Evolutionary conservation across 2,888 invertebrate genomes (phyloP).

Genomic region (Cheilosia scutellata): DNA sequence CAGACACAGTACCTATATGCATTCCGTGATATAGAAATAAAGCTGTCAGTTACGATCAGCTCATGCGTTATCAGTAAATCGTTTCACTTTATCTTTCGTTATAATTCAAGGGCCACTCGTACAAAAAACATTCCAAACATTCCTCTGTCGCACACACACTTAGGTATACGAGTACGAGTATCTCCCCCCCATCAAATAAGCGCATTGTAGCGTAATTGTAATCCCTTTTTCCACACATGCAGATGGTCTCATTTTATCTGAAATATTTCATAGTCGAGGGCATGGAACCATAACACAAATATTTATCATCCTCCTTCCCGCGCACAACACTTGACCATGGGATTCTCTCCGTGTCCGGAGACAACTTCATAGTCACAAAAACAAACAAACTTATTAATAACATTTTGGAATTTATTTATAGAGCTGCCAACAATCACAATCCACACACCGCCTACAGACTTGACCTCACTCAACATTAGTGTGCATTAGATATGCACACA

Average conservation of each 20-base stretch:
- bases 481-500: slow-evolving; percentile 27
- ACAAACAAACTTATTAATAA: slow-evolving; percentile 45
- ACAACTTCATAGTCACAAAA: slow-evolving; percentile 40
- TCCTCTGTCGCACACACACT: neutral
- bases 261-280: slow-evolving; percentile 34
- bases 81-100: too few species aligned
- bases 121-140: neutral
- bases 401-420: slow-evolving; percentile 19
- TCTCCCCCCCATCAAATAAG: neutral
- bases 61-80: too few species aligned
- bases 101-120: too few species aligned
- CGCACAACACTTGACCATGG: slow-evolving; percentile 41
- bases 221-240: slow-evolving; percentile 3
- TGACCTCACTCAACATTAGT: slow-evolving; percentile 50
- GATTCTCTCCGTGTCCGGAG: neutral
- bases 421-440: slow-evolving; percentile 20
- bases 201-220: neutral
- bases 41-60: too few species aligned
- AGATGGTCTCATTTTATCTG: slow-evolving; percentile 29
- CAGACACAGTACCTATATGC: too few species aligned
- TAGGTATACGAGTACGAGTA: neutral
- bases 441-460: slow-evolving; percentile 21
- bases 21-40: too few species aligned
- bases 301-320: slow-evolving; percentile 1
- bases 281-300: slow-evolving; percentile 39